These are phyloP conservation scores for Fregata magnificens DNA, from an alignment of 2,113 vertebrate genomes.

Conservation along the genomic window DNA sequence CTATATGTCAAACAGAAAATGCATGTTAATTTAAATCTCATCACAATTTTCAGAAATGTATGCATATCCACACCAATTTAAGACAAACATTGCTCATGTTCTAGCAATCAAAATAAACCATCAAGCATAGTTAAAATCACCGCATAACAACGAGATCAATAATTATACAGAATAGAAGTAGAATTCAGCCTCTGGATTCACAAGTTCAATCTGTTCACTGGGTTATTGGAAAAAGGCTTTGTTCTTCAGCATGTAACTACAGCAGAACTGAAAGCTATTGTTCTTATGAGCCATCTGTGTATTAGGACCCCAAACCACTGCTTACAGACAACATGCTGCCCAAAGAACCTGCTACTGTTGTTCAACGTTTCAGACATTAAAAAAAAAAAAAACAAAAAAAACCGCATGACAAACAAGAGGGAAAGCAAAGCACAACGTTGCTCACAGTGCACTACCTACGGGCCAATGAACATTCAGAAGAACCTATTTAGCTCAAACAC, in stretches of 20 bases:
- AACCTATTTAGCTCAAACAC: slow-evolving; percentile 55
- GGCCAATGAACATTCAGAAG: slow-evolving; percentile 15
- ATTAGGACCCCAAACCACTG: neutral
- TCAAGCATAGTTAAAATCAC: neutral
- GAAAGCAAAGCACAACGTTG: neutral
- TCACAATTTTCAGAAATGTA: neutral
- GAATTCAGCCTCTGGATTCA: neutral
- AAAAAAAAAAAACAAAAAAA: neutral
- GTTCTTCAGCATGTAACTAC: neutral
- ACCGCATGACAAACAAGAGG: neutral
- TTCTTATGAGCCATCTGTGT: slow-evolving; percentile 30
- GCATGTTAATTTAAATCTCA: neutral
- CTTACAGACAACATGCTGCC: slow-evolving; percentile 17
- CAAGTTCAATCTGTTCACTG: neutral
- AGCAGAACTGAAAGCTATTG: neutral
- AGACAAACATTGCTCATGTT: neutral
- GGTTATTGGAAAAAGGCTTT: neutral
- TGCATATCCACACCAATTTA: neutral
- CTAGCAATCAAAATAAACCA: neutral
- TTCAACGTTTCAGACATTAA: neutral
- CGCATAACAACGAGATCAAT: neutral
- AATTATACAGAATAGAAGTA: neutral
- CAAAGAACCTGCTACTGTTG: slow-evolving; percentile 9
- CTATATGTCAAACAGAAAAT: neutral
- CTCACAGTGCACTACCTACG: slow-evolving; percentile 7